A percentile compares a stretch with the other conserved stretches of the same genome.
These are phyloP conservation scores for Abscondita cerata DNA, from an alignment of 2,888 invertebrate species.

Conservation along the genomic window DNA sequence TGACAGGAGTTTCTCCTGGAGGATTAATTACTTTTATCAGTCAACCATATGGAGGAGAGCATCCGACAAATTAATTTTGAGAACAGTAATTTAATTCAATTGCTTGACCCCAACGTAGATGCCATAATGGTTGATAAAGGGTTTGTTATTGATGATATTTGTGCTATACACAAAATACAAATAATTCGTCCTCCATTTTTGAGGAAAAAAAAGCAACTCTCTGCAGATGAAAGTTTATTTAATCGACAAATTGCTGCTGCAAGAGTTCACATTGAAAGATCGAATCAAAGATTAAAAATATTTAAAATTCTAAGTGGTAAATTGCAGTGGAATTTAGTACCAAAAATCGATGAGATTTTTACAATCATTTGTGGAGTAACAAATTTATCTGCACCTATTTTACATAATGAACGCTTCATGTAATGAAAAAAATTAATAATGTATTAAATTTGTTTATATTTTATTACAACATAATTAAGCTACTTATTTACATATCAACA, in stretches of 20 bases:
- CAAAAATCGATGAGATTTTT: neutral
- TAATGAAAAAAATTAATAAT: neutral
- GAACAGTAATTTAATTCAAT: neutral
- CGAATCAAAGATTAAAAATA: no score
- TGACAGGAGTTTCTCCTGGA: neutral
- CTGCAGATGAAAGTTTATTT: neutral
- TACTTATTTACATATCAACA: neutral
- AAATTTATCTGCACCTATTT: neutral
- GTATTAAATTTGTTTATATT: neutral
- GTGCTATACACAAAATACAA: neutral
- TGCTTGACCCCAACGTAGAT: neutral
- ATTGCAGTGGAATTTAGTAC: neutral
- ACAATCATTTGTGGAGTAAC: neutral
- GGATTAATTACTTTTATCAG: neutral
- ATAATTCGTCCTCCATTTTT: no score
- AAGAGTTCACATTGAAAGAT: no score
- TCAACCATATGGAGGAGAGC: neutral
- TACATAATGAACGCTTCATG: neutral
- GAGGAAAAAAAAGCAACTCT: no score
- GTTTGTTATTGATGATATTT: neutral
- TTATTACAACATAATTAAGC: no score
- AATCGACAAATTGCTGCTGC: neutral
- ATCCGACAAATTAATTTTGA: neutral
- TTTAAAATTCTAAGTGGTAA: constrained; percentile 3
- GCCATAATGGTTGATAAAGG: neutral